Percentiles rank a stretch among this genome's conserved stretches.
Conservation (phyloP, 2,888 invertebrate genomes). For the Cepaea hortensis region DNA sequence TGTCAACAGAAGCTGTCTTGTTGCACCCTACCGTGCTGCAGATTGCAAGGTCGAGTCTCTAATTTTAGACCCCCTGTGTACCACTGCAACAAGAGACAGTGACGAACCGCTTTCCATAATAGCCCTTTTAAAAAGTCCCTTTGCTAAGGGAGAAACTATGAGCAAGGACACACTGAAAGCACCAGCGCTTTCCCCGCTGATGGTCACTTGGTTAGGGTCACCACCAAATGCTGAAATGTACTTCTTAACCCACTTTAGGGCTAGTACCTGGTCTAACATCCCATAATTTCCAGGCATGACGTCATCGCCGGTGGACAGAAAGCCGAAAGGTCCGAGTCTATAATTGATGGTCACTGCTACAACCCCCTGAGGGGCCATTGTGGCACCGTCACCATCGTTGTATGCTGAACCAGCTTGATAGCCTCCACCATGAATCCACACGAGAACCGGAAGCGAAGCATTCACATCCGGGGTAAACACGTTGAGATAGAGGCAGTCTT, state of each 20-base stretch:
- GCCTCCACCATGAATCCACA: slow-evolving; percentile 1
- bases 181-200: slow-evolving; percentile 17
- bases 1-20: background rate
- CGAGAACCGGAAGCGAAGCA: background rate
- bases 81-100: background rate
- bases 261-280: slow-evolving; percentile 34
- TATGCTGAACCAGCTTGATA: background rate
- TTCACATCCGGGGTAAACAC: slow-evolving; percentile 10
- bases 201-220: slow-evolving; percentile 4
- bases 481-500: slow-evolving; percentile 29
- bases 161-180: background rate
- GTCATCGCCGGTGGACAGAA: slow-evolving; percentile 27
- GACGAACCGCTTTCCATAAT: slow-evolving; percentile 13
- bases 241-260: slow-evolving; percentile 30
- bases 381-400: slow-evolving; percentile 16
- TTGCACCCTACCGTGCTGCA: slow-evolving; percentile 8
- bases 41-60: background rate
- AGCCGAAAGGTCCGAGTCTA: slow-evolving; percentile 1
- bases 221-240: background rate
- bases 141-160: background rate
- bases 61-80: background rate
- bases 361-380: background rate
- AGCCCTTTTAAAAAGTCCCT: background rate
- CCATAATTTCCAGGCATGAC: slow-evolving; percentile 42
- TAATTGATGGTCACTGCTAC: slow-evolving; percentile 20